Base-by-base conservation (phyloP, 30 jellyfish, hydroid and myxozoan species). In the Hydractinia echinata region DNA sequence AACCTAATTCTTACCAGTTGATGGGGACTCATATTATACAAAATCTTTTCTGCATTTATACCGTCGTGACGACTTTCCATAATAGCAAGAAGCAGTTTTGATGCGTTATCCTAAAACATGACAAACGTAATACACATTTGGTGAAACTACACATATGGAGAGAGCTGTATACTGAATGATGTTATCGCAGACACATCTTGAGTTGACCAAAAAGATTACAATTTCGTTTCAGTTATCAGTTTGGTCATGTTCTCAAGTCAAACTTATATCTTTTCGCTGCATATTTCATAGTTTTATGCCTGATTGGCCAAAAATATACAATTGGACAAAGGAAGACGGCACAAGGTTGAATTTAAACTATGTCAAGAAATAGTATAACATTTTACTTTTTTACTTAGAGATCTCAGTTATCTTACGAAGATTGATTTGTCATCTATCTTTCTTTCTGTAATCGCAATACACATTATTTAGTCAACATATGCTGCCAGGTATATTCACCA, bases 51-150 rank as follows among this genome's bases (percentile, higher is more conserved):
- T 5, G 99, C 97, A 84, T 87, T 94, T 68, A 84, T 94, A 69
- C 97, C 70, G 73, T 94, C 99, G 68, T 88, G 95, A n/a, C 99
- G 88, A 71, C 99, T 94, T 76, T 94, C 99, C 97, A 94, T 89
- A 20, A 94, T 70, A 11, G 99, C 99, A 55, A 94, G 87, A 50
- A 94, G 76, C 50, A 94, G 85, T 79, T 94, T 94, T 21, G 99
- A 94, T 54, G 99, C 97, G 70, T 82, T 85, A 67, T 87, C 95
- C 99, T 93, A 49, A 13, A 82, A 52, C 20, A 72, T 56, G 21
- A 81, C 58, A 72, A 11, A 72, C 21, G 13, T 18, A 58, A 58
- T 58, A 58, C 15, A 30, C 44, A 64, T n/a, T n/a, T 16, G 69
- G 19, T 58, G 19, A 58, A 2, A 9, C 19, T 6, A 64, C 74